Evolutionary conservation across 53 echinoderm and acorn worm genomes (phyloP).

Genomic region (Echinarachnius parma): DNA sequence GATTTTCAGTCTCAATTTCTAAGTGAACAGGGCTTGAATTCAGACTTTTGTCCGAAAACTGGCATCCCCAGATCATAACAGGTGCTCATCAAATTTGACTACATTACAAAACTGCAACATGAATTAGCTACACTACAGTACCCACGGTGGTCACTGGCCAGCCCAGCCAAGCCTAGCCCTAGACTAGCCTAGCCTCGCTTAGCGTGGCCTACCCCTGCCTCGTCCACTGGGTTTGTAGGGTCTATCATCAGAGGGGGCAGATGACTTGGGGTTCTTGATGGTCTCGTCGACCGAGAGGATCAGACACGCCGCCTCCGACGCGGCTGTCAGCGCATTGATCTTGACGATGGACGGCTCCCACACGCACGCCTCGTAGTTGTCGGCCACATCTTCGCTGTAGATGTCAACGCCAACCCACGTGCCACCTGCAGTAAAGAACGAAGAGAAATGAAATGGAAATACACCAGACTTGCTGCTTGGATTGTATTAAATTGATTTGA

Average conservation of each 20-base stretch:
- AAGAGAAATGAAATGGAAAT: too few species aligned
- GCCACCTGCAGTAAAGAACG: slow-evolving; percentile 68
- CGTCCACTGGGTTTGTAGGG: slow-evolving; percentile 78
- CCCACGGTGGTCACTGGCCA: too few species aligned
- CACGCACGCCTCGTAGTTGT: slow-evolving; percentile 86
- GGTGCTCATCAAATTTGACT: too few species aligned
- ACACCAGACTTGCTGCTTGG: too few species aligned
- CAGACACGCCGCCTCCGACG: slow-evolving; percentile 93
- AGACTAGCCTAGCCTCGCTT: background rate
- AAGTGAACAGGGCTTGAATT: too few species aligned
- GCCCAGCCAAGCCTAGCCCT: too few species aligned
- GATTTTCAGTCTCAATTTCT: too few species aligned
- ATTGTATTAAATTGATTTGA: too few species aligned
- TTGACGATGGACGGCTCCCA: slow-evolving; percentile 99
- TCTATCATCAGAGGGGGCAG: slow-evolving; percentile 65
- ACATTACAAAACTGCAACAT: too few species aligned
- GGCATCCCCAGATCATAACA: too few species aligned
- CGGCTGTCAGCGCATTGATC: slow-evolving; percentile 96
- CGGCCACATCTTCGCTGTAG: slow-evolving; percentile 73
- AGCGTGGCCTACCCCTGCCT: slow-evolving; percentile 81
- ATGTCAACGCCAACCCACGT: slow-evolving; percentile 97
- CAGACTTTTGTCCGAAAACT: too few species aligned
- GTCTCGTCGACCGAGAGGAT: slow-evolving; percentile 94
- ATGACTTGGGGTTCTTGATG: slow-evolving; percentile 92
- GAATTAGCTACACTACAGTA: too few species aligned